phyloP scores from a whole-genome alignment of 2,888 invertebrate species.

The Iselma pallidipennis region DNA sequence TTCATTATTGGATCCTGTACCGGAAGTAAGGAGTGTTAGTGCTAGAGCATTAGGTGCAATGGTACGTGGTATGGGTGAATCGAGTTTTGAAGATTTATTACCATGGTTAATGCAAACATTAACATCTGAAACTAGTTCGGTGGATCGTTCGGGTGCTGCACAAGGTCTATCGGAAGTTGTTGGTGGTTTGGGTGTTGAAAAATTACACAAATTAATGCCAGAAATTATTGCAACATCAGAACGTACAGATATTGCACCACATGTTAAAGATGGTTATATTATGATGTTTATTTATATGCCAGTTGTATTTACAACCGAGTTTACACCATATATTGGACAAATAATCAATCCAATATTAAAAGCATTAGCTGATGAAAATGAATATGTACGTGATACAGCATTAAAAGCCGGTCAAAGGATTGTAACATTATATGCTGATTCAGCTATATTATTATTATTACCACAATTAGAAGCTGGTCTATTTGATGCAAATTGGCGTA shows the following conservation, averaged over 20 bases:
- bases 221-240: constrained; percentile 94
- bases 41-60: constrained; percentile 96
- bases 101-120: constrained; percentile 99
- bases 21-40: constrained; percentile 95
- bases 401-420: constrained; percentile 95
- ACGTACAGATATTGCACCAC: constrained; percentile 89
- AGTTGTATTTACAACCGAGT: constrained; percentile 92
- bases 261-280: constrained; percentile 99
- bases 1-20: constrained; percentile 95
- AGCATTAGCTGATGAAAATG: constrained; percentile 98
- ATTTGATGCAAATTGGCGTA: constrained; percentile 99
- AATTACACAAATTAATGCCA: constrained; percentile 96
- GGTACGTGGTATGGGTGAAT: constrained; percentile 97
- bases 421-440: constrained; percentile 94
- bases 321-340: constrained; percentile 86
- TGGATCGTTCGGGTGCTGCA: constrained; percentile 95
- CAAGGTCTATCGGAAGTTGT: constrained; percentile 92
- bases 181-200: constrained; percentile 92
- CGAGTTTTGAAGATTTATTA: constrained; percentile 91
- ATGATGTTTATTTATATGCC: constrained; percentile 99
- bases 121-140: constrained; percentile 92
- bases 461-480: constrained; percentile 93
- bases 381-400: constrained; percentile 97
- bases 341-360: constrained; percentile 97
- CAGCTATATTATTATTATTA: constrained; percentile 87